Evolutionary conservation across 2,797 vertebrate species (phyloP).

Genomic region (Falco peregrinus): DNA sequence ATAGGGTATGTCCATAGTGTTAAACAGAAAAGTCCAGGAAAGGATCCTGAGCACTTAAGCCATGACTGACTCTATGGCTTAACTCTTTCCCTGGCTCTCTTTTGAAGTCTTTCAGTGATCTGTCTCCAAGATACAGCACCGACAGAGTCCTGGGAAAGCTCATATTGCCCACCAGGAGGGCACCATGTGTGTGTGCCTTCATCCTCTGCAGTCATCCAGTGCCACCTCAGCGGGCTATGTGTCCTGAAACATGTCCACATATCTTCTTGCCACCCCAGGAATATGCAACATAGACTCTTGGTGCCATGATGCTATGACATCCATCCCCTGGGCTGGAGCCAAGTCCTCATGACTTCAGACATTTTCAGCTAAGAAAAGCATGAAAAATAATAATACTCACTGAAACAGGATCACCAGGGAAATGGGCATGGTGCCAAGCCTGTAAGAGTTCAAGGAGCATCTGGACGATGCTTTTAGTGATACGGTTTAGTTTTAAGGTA

Average conservation of each 20-base stretch:
- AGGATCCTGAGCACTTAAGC: background rate
- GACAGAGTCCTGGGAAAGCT: background rate
- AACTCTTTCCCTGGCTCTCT: background rate
- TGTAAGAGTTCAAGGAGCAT: background rate
- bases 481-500: background rate
- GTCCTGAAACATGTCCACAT: background rate
- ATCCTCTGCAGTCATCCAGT: background rate
- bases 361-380: background rate
- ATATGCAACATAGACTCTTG: rapidly evolving
- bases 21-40: background rate
- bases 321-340: background rate
- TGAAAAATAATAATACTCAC: background rate
- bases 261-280: background rate
- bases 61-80: background rate
- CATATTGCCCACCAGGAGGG: background rate
- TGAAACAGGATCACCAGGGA: background rate
- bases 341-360: background rate
- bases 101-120: background rate
- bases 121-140: background rate
- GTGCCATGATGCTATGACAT: background rate
- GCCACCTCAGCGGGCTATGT: background rate
- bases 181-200: background rate
- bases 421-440: background rate
- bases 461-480: background rate
- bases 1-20: background rate